Evolutionary conservation across 2,113 vertebrate genomes (phyloP).

Genomic region (Paradisaea rubra): DNA sequence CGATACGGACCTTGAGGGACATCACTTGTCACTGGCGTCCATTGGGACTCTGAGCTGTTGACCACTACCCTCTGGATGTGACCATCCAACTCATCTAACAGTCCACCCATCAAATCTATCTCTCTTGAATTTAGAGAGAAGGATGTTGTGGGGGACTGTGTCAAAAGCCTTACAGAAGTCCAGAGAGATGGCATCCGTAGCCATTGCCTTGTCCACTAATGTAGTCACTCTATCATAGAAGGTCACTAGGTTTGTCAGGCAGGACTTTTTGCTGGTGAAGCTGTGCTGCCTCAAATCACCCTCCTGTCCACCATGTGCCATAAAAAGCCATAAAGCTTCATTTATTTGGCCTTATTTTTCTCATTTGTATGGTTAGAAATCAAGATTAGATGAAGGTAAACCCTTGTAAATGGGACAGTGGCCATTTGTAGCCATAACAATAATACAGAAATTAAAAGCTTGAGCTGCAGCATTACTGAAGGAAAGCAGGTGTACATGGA

Average conservation of each 20-base stretch:
- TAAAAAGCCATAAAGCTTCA: background rate
- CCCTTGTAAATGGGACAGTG: background rate
- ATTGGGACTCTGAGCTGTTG: background rate
- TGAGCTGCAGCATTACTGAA: background rate
- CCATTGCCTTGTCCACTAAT: background rate
- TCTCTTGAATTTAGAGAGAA: background rate
- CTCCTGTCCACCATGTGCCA: background rate
- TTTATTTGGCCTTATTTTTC: background rate
- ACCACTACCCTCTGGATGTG: background rate
- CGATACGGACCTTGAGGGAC: rapidly evolving
- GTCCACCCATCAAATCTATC: rapidly evolving
- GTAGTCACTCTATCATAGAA: background rate
- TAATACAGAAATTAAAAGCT: background rate
- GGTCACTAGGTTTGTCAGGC: background rate
- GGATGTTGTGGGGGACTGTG: background rate
- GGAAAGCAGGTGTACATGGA: background rate
- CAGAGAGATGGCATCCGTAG: background rate
- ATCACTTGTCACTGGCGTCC: background rate
- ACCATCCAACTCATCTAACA: background rate
- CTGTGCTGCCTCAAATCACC: background rate
- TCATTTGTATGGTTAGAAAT: rapidly evolving
- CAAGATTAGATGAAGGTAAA: background rate
- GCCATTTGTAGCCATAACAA: background rate
- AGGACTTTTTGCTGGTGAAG: background rate
- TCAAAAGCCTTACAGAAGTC: background rate